Percentiles rank a stretch among this genome's conserved stretches.
These are phyloP conservation scores for Gobio occitaniae DNA, from an alignment of 2,797 vertebrate species.

Conservation along the genomic window DNA sequence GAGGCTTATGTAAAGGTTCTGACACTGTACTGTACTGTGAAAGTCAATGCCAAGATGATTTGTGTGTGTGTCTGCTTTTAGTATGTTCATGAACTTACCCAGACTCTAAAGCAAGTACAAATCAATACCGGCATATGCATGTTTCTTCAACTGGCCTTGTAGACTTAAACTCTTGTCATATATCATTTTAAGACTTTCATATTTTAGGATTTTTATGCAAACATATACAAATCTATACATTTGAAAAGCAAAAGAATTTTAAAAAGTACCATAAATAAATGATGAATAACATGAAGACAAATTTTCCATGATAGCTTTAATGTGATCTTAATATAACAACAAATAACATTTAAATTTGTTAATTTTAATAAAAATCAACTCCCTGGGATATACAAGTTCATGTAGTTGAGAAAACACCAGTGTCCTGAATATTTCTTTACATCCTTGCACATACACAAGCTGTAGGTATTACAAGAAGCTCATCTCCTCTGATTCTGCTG, in stretches of 20 bases:
- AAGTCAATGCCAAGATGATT: slow-evolving; percentile 2
- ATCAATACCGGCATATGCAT: slow-evolving; percentile 11
- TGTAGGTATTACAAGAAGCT: background rate
- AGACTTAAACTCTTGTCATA: background rate
- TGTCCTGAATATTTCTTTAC: background rate
- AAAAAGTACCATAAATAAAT: background rate
- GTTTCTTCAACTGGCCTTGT: background rate
- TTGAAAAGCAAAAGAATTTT: background rate
- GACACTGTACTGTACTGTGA: slow-evolving; percentile 37
- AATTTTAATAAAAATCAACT: background rate
- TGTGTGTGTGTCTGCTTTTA: slow-evolving; percentile 9
- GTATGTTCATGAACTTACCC: slow-evolving; percentile 6
- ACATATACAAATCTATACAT: background rate
- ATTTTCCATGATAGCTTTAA: background rate
- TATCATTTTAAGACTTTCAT: background rate
- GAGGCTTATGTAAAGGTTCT: slow-evolving; percentile 60
- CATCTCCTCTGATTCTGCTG: background rate
- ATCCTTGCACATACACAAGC: background rate
- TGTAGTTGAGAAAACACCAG: background rate
- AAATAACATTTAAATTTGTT: background rate
- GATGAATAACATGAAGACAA: background rate
- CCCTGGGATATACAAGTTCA: background rate
- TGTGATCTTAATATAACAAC: background rate
- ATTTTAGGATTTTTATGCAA: background rate
- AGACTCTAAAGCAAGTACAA: slow-evolving; percentile 9